Percentiles rank a stretch among this genome's conserved stretches.
Conservation (phyloP, 2,113 vertebrate species). For the Cryptomyrus ogoouensis region DNA sequence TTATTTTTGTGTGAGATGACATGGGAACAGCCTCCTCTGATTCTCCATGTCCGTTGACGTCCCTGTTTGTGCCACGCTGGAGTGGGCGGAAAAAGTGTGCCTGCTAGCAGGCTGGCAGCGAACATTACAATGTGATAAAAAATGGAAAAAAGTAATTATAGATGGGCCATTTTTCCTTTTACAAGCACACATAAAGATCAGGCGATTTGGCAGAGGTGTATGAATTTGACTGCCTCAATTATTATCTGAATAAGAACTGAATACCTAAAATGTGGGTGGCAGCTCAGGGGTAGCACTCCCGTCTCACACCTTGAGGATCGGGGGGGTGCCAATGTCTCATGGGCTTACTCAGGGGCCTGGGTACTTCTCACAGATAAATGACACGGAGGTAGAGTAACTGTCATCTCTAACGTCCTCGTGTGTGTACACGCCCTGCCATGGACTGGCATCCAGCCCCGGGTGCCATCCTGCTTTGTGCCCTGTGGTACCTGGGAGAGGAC, state of each 20-base stretch:
- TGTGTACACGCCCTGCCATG: not conserved
- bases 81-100: not conserved
- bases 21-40: not conserved
- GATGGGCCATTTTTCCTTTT: not conserved
- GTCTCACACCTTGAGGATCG: not conserved
- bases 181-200: not conserved
- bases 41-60: not conserved
- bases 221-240: not conserved
- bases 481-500: not conserved
- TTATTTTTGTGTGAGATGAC: not conserved
- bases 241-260: not conserved
- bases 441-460: not conserved
- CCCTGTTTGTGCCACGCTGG: not conserved
- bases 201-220: not conserved
- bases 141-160: not conserved
- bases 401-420: not conserved
- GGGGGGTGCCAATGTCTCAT: not conserved
- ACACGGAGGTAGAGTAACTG: not conserved
- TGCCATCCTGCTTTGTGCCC: not conserved
- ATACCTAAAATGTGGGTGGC: not conserved
- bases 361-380: not conserved
- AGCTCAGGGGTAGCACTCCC: not conserved
- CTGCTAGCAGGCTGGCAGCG: not conserved
- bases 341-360: not conserved
- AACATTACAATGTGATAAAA: not conserved